A percentile compares a stretch with the other conserved stretches of the same genome.
Evolutionary conservation across 1,140 invertebrate species (phyloP).

Genomic region (Aphaenogaster ashmeadi): DNA sequence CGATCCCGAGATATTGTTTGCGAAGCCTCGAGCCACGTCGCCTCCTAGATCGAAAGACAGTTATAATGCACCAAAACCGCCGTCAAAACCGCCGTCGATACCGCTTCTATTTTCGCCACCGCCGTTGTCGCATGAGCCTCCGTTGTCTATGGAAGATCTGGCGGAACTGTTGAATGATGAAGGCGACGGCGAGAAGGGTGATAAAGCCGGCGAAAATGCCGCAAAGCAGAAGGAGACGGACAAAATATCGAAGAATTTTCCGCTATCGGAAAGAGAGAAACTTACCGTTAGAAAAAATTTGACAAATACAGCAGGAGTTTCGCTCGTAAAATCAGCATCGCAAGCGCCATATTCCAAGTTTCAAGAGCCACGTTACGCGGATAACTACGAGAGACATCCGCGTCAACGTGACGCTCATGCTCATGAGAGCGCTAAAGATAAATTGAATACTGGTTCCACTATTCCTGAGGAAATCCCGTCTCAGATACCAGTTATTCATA

Average conservation of each 20-base stretch:
- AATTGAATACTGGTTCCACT: background rate
- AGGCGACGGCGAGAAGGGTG: background rate
- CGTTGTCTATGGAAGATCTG: slow-evolving; percentile 78
- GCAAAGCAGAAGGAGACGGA: slow-evolving; percentile 58
- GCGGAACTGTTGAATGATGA: slow-evolving; percentile 78
- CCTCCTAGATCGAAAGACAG: slow-evolving; percentile 70
- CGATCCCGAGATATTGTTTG: slow-evolving; percentile 70
- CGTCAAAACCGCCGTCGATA: slow-evolving; percentile 55
- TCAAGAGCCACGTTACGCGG: slow-evolving; percentile 74
- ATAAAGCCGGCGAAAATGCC: slow-evolving; percentile 21
- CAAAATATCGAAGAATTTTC: slow-evolving; percentile 34
- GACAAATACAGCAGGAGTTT: background rate
- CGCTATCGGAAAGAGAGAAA: background rate
- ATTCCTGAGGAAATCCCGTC: slow-evolving; percentile 32
- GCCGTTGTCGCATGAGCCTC: slow-evolving; percentile 72
- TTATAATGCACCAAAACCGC: slow-evolving; percentile 12
- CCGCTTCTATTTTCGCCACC: slow-evolving; percentile 76
- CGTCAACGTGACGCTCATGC: slow-evolving; percentile 63
- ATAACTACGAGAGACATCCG: slow-evolving; percentile 81
- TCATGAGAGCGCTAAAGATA: slow-evolving; percentile 58
- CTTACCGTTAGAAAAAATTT: slow-evolving; percentile 51
- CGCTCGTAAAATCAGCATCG: background rate
- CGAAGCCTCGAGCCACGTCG: slow-evolving; percentile 24
- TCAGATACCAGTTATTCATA: background rate
- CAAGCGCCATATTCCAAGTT: slow-evolving; percentile 38